phyloP scores from a whole-genome alignment of 2,888 invertebrate species.

The Epirrita christyi region DNA sequence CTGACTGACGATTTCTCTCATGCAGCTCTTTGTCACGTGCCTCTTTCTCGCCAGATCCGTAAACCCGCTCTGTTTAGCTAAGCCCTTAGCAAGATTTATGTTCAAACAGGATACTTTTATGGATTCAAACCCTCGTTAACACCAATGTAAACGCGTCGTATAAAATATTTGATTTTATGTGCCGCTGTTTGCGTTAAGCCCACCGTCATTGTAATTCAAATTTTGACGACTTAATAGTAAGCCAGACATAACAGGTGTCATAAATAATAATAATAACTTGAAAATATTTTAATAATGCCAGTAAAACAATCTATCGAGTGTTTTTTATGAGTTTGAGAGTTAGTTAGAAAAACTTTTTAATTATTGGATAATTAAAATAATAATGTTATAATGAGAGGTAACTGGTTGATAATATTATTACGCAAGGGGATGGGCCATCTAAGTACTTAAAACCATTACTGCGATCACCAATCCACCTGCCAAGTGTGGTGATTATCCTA shows the following conservation, averaged over 20 bases:
- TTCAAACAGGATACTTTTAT: conserved; percentile 74
- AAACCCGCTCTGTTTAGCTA: conserved; percentile 2
- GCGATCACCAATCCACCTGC: too few relatives aligned
- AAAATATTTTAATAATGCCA: conserved; percentile 26
- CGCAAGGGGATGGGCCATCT: too few relatives aligned
- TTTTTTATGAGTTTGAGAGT: neutral
- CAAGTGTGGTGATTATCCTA: too few relatives aligned
- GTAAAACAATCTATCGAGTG: conserved; percentile 20
- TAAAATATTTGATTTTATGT: conserved; percentile 66
- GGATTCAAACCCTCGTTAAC: conserved; percentile 76
- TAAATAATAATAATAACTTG: conserved; percentile 28
- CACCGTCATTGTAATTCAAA: conserved; percentile 71
- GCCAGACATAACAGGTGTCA: conserved; percentile 27
- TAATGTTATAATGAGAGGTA: neutral
- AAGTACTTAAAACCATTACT: too few relatives aligned
- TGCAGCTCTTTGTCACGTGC: neutral
- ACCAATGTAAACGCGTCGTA: conserved; percentile 72
- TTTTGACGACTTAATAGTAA: conserved; percentile 61
- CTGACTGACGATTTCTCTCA: too few relatives aligned
- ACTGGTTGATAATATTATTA: too few relatives aligned
- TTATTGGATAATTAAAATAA: neutral
- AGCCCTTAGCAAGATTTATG: conserved; percentile 68
- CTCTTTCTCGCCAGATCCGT: neutral
- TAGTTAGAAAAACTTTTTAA: conserved; percentile 6
- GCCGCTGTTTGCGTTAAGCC: conserved; percentile 64